These are phyloP conservation scores for Xylocampa areola DNA, from an alignment of 2,888 invertebrate species.

Conservation along the genomic window DNA sequence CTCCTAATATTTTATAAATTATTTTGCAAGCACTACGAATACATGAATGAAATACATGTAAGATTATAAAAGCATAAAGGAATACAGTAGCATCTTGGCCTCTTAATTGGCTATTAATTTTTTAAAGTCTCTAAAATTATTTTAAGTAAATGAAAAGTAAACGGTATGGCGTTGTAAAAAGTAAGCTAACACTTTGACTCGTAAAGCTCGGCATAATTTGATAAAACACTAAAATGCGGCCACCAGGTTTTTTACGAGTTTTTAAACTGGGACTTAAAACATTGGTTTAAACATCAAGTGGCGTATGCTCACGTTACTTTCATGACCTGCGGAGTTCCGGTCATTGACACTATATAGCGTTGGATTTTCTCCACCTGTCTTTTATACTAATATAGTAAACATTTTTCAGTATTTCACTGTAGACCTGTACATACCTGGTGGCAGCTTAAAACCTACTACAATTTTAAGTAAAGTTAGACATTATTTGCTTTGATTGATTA, in stretches of 20 bases:
- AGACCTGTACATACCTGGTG: too few relatives aligned
- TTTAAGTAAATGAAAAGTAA: slow-evolving; percentile 37
- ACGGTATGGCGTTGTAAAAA: slow-evolving; percentile 33
- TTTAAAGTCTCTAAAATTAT: slow-evolving; percentile 30
- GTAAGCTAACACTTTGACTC: slow-evolving; percentile 38
- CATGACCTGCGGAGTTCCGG: neutral
- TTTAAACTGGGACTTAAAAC: slow-evolving; percentile 30
- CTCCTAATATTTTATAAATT: too few relatives aligned
- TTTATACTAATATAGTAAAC: too few relatives aligned
- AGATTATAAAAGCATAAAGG: slow-evolving; percentile 3
- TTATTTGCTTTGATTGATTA: too few relatives aligned
- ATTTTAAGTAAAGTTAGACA: too few relatives aligned
- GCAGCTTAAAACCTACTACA: too few relatives aligned
- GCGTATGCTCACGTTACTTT: neutral
- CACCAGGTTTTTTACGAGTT: slow-evolving; percentile 38
- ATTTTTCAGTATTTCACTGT: too few relatives aligned
- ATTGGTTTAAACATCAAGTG: slow-evolving; percentile 20
- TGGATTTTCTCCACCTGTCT: too few relatives aligned
- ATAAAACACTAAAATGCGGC: slow-evolving; percentile 44
- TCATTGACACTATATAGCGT: neutral
- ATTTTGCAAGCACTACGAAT: too few relatives aligned
- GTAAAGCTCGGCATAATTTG: slow-evolving; percentile 46
- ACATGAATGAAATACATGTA: too few relatives aligned
- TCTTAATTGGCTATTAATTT: slow-evolving; percentile 26
- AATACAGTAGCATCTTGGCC: slow-evolving; percentile 8